These are phyloP conservation scores for Ectropis grisescens DNA, from an alignment of 1,140 invertebrate species.

Conservation along the genomic window DNA sequence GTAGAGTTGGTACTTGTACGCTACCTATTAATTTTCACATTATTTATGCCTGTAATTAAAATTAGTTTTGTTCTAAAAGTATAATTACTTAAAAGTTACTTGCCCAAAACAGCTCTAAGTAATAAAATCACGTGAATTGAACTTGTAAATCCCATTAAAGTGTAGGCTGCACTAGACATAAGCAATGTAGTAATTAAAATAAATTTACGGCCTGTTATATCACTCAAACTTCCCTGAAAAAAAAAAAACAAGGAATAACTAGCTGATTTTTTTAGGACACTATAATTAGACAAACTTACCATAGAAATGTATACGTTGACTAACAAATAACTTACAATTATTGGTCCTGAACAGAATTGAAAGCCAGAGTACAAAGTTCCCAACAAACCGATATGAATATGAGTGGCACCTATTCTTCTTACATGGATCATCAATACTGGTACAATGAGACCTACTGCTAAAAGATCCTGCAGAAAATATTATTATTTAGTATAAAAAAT, in stretches of 20 bases:
- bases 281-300: too few species aligned
- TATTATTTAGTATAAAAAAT: too few species aligned
- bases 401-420: conserved; percentile 72
- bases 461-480: conserved; percentile 76
- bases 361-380: conserved; percentile 76
- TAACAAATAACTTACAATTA: conserved; percentile 70
- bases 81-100: conserved; percentile 4
- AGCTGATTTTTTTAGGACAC: background rate
- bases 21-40: too few species aligned
- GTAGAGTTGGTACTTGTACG: too few species aligned
- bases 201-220: conserved; percentile 69
- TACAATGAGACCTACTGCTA: conserved; percentile 77
- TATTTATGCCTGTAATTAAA: too few species aligned
- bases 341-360: conserved; percentile 77
- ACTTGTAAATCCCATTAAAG: conserved; percentile 56
- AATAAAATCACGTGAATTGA: conserved; percentile 63
- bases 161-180: conserved; percentile 65
- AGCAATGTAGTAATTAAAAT: conserved; percentile 64
- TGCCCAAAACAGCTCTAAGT: conserved; percentile 48
- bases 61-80: background rate
- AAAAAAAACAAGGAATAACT: conserved; percentile 4
- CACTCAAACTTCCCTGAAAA: conserved; percentile 73
- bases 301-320: too few species aligned
- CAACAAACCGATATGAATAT: conserved; percentile 74
- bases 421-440: conserved; percentile 75